Conservation (phyloP, 2,113 vertebrate genomes). For the Okapia johnstoni region DNA sequence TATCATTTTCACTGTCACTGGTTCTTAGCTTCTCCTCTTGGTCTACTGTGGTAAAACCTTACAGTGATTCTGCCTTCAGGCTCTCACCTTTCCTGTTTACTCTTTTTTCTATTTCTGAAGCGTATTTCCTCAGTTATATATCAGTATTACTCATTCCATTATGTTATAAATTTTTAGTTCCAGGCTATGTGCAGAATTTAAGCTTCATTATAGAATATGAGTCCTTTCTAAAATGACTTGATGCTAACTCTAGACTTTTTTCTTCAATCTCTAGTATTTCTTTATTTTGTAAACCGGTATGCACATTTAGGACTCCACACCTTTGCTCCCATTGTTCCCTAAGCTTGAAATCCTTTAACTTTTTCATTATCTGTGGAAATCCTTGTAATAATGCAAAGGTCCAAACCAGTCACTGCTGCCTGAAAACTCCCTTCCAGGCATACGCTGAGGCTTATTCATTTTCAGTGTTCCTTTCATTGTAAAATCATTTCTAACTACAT, state of each 20-base stretch:
- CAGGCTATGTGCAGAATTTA: background rate
- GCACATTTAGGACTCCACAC: background rate
- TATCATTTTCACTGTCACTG: background rate
- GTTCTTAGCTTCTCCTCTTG: background rate
- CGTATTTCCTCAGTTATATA: background rate
- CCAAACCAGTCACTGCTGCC: background rate
- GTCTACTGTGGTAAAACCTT: background rate
- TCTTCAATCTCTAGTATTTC: background rate
- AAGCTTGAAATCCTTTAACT: background rate
- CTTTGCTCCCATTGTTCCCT: background rate
- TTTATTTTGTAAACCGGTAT: background rate
- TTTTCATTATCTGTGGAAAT: background rate
- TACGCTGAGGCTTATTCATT: background rate
- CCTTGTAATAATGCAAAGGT: background rate
- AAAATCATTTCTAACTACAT: background rate
- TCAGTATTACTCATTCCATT: background rate
- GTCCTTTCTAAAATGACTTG: background rate
- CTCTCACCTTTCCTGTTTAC: background rate
- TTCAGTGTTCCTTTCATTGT: background rate
- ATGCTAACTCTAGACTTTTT: background rate
- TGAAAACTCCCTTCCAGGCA: background rate
- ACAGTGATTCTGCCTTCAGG: background rate
- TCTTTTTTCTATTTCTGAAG: background rate
- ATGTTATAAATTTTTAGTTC: background rate
- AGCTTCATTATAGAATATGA: too few relatives aligned